Evolutionary conservation across 2,113 vertebrate species (phyloP).

Genomic region (Nansenia antarctica): DNA sequence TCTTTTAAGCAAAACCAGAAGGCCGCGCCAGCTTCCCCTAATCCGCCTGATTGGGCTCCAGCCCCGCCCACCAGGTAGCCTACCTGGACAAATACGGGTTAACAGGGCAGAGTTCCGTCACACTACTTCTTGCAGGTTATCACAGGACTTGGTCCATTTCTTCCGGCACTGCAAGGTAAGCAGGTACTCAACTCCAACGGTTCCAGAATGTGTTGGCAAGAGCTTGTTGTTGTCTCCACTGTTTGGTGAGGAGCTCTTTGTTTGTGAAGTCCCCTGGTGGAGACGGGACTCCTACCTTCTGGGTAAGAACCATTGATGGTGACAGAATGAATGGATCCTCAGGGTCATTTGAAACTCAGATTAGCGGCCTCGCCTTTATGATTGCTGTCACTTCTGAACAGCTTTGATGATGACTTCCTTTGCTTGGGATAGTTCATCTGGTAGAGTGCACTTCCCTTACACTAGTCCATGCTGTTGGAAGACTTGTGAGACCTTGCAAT

Average conservation of each 20-base stretch:
- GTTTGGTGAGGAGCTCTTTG: not conserved
- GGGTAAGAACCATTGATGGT: slow-evolving; percentile 6
- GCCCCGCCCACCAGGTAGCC: no score
- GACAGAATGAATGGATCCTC: not conserved
- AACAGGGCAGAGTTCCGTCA: no score
- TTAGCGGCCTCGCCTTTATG: not conserved
- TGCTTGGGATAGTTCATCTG: slow-evolving; percentile 3
- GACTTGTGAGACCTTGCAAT: not conserved
- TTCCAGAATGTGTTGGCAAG: not conserved
- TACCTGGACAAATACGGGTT: no score
- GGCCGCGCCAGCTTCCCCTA: no score
- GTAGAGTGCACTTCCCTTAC: slow-evolving; percentile 33
- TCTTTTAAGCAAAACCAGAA: no score
- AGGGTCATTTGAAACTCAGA: slow-evolving; percentile 7
- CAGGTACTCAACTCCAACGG: not conserved
- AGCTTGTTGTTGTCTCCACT: slow-evolving; percentile 10
- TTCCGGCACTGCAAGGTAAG: not conserved
- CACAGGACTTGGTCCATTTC: not conserved
- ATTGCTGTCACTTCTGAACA: slow-evolving; percentile 8
- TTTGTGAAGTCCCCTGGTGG: slow-evolving; percentile 6
- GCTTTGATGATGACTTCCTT: slow-evolving; percentile 11
- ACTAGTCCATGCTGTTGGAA: not conserved
- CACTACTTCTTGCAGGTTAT: not conserved
- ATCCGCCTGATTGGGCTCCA: no score
- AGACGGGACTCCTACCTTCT: not conserved